These are phyloP conservation scores for Misgurnus mizolepis DNA, from an alignment of 2,113 vertebrate species.

Conservation along the genomic window DNA sequence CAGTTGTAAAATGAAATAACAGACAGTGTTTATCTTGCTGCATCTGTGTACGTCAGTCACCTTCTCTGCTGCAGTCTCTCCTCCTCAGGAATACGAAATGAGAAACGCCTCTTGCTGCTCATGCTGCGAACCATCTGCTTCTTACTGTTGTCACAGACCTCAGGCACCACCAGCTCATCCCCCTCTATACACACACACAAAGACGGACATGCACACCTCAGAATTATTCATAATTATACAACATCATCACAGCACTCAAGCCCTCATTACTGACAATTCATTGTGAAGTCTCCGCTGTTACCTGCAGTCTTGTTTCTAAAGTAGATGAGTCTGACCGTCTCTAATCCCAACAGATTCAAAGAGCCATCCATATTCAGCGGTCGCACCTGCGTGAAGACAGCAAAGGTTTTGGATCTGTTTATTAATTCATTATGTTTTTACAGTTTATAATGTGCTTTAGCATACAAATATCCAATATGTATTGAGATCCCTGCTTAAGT, in stretches of 20 bases:
- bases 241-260: not conserved
- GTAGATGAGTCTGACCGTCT: conserved; percentile 95
- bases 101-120: conserved; percentile 96
- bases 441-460: not conserved
- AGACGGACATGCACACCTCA: not conserved
- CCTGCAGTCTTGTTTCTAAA: conserved; percentile 99
- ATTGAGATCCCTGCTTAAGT: no score
- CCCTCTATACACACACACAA: conserved; percentile 79
- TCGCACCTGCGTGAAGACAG: conserved; percentile 79
- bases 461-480: not conserved
- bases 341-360: conserved; percentile 91
- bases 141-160: conserved; percentile 96
- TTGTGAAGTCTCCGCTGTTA: conserved; percentile 63
- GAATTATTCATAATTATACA: not conserved
- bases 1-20: no score
- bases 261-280: not conserved
- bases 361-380: conserved; percentile 95
- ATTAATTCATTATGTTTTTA: not conserved
- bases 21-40: not conserved
- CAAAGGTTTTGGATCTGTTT: not conserved
- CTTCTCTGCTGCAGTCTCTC: conserved; percentile 96
- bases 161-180: conserved; percentile 94
- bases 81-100: conserved; percentile 95
- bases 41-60: conserved; percentile 62
- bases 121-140: conserved; percentile 98